Evolutionary conservation across 1,140 invertebrate species (phyloP).

Genomic region (Tetranychus cinnabarinus): DNA sequence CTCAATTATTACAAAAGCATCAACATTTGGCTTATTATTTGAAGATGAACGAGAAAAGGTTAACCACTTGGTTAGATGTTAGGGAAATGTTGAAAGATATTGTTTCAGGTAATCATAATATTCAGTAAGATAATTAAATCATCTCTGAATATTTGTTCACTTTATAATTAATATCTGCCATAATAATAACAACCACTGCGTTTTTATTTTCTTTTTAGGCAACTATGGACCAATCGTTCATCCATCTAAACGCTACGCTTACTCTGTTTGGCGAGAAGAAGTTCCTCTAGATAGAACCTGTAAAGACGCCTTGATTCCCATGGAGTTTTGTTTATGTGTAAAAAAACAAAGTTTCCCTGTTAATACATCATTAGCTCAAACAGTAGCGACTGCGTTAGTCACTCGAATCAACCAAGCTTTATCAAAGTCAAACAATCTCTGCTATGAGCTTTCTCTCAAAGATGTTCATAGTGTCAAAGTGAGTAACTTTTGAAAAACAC

Average conservation of each 20-base stretch:
- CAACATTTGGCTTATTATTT: conserved; percentile 6
- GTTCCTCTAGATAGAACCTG: conserved; percentile 6
- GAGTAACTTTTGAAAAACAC: background rate
- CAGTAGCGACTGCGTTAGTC: background rate
- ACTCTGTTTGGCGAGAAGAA: background rate
- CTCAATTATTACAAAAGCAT: conserved; percentile 9
- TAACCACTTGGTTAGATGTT: conserved; percentile 15
- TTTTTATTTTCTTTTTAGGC: too few relatives aligned
- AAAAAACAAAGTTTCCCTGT: background rate
- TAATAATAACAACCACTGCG: too few relatives aligned
- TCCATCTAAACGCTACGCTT: background rate
- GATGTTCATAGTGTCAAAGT: background rate
- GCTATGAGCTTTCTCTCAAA: background rate
- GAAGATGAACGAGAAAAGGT: conserved; percentile 3
- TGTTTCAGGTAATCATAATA: background rate
- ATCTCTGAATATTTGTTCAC: too few relatives aligned
- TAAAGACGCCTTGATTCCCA: conserved; percentile 3
- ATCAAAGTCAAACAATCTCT: background rate
- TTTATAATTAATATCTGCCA: too few relatives aligned
- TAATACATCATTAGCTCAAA: background rate
- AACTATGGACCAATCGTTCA: background rate
- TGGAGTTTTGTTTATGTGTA: conserved; percentile 5
- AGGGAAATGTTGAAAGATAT: conserved; percentile 15
- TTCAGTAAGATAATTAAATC: too few relatives aligned
- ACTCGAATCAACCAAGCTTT: background rate